A percentile compares a stretch with the other conserved stretches of the same genome.
Evolutionary conservation across 30 jellyfish, hydroid and myxozoan species (phyloP).

Genomic region (Aurelia sp.): DNA sequence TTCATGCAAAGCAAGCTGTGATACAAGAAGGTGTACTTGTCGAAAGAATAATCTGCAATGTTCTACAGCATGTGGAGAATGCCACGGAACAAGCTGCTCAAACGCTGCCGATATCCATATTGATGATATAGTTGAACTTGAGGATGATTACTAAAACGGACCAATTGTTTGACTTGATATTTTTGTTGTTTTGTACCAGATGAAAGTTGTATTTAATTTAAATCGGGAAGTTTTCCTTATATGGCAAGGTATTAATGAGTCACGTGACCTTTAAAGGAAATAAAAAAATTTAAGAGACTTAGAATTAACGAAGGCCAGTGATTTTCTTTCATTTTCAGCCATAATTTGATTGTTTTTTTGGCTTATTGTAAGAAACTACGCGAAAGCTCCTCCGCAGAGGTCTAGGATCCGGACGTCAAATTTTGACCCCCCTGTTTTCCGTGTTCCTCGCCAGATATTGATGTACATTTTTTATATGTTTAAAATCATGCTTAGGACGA

Average conservation of each 20-base stretch:
- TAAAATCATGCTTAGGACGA: slow-evolving; percentile 10
- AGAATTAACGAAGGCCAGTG: neutral
- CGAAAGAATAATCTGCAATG: slow-evolving; percentile 40
- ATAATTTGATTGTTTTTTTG: neutral
- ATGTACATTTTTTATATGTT: slow-evolving; percentile 32
- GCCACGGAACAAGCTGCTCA: slow-evolving; percentile 50
- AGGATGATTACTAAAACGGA: slow-evolving; percentile 2
- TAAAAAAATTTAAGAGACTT: neutral
- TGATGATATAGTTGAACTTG: slow-evolving; percentile 14
- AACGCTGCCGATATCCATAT: slow-evolving; percentile 17
- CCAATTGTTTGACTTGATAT: slow-evolving; percentile 25
- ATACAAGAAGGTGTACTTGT: slow-evolving; percentile 36
- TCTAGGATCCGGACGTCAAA: neutral
- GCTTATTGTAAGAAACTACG: neutral
- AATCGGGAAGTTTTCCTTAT: slow-evolving; percentile 6
- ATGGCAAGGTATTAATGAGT: slow-evolving; percentile 10
- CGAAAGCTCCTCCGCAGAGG: too few relatives aligned
- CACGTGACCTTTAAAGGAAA: slow-evolving; percentile 14
- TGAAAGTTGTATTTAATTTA: slow-evolving; percentile 15
- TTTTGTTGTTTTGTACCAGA: neutral
- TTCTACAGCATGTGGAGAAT: slow-evolving; percentile 49
- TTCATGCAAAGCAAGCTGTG: slow-evolving; percentile 48
- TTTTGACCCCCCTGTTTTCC: slow-evolving; percentile 11
- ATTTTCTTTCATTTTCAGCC: slow-evolving; percentile 3
- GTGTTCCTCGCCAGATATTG: slow-evolving; percentile 40